Evolutionary conservation across 92 coral and sea anemone species (phyloP), one percentile per base, ranked within the genome.

Genomic region (Actinernus sp.): DNA sequence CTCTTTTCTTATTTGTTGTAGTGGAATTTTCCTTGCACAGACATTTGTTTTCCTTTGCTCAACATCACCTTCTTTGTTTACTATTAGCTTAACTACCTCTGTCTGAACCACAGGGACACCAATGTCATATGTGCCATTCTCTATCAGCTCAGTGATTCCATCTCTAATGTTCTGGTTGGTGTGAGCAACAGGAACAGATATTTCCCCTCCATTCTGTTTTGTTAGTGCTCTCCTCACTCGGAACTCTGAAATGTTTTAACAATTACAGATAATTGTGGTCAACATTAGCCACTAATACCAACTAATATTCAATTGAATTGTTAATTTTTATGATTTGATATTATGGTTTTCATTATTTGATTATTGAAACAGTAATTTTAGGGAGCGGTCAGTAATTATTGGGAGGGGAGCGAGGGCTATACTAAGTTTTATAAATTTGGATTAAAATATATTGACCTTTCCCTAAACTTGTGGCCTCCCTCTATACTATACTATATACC

Each of bases 181-280:
- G 20, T 49, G 54, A n/a, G 60, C 52, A 1, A 63, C 74, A 16
- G 73, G 82, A 3, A 63, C 51, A 0, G 82, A 63, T 5, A 74
- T 51, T 51, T 49, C 73, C 3, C 73, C 49, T 3, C 73, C 82
- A 25, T 40, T 68, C 32, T 63, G 82, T n/a, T 74, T 74, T 14
- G 14, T 33, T 3, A 63, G 41, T 3, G 61, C 49, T 38, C 60
- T 16, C 21, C 53, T 27, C 7, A 65, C 33, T 13, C 72, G 31
- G 18, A 48, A 12, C 21, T 59, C 70, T 49, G 59, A 24, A 20
- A 19, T n/a, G n/a, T n/a, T n/a, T n/a, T n/a, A n/a, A n/a, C n/a
- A n/a, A n/a, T n/a, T n/a, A n/a, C n/a, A n/a, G n/a, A n/a, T n/a
- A 62, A n/a, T n/a, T n/a, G n/a, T n/a, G n/a, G n/a, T n/a, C n/a